Evolutionary conservation across 2,797 vertebrate species (phyloP).

Genomic region (Pteronotus mesoamericanus): DNA sequence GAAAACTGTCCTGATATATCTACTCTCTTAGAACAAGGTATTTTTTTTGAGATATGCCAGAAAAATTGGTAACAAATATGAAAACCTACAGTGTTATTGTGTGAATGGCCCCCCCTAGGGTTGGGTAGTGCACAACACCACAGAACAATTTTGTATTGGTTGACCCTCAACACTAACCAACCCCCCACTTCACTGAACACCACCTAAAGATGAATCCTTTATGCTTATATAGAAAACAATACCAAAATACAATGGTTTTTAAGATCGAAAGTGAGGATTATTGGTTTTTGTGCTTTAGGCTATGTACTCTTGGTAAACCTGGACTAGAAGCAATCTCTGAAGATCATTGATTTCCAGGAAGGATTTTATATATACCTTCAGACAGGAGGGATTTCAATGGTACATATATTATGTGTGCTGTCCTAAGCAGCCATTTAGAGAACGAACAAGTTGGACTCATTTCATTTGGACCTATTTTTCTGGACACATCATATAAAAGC

Average conservation of each 20-base stretch:
- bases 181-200: background rate
- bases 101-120: background rate
- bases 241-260: background rate
- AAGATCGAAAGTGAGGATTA: background rate
- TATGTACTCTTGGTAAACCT: background rate
- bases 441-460: background rate
- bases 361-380: background rate
- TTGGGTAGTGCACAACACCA: background rate
- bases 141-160: background rate
- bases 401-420: background rate
- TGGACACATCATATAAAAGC: background rate
- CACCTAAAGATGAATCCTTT: background rate
- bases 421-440: background rate
- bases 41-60: background rate
- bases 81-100: background rate
- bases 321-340: background rate
- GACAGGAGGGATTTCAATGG: background rate
- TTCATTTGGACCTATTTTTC: background rate
- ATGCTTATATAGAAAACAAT: background rate
- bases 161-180: background rate
- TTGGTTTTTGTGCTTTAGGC: background rate
- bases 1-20: background rate
- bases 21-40: background rate
- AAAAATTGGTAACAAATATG: background rate
- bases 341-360: background rate